phyloP scores from a whole-genome alignment of 2,113 vertebrate species.

The Stegostoma tigrinum region DNA sequence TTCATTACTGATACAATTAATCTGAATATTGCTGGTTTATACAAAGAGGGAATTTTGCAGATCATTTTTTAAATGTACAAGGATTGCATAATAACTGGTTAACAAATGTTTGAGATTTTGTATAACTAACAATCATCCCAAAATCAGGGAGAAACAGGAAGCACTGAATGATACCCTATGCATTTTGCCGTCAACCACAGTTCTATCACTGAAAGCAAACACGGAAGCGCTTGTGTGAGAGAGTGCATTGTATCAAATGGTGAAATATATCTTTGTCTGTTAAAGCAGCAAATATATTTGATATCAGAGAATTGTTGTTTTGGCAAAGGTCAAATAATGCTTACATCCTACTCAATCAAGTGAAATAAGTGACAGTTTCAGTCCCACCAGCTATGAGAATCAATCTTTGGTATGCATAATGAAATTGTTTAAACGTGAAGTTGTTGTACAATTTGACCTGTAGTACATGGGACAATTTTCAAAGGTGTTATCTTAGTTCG shows the following conservation, averaged over 20 bases:
- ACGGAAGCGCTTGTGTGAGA: neutral
- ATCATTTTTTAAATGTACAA: neutral
- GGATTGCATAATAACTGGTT: neutral
- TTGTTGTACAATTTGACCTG: neutral
- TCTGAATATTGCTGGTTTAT: neutral
- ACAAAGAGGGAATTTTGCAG: neutral
- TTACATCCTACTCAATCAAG: neutral
- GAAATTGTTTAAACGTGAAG: neutral
- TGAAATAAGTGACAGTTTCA: neutral
- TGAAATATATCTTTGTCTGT: neutral
- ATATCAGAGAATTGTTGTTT: neutral
- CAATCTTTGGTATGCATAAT: neutral
- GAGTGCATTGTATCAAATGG: neutral
- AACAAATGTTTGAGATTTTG: neutral
- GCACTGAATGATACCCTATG: neutral
- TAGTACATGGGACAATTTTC: neutral
- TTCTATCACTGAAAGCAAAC: neutral
- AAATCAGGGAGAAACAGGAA: neutral
- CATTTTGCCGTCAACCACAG: neutral
- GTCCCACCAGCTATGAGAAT: neutral
- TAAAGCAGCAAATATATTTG: neutral
- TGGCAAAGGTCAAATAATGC: neutral
- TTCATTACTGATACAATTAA: neutral
- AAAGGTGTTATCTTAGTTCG: neutral
- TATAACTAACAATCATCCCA: neutral